Evolutionary conservation across 1,140 invertebrate genomes (phyloP), one percentile per base, ranked within the genome.

Genomic region (Nixonia krombeini): DNA sequence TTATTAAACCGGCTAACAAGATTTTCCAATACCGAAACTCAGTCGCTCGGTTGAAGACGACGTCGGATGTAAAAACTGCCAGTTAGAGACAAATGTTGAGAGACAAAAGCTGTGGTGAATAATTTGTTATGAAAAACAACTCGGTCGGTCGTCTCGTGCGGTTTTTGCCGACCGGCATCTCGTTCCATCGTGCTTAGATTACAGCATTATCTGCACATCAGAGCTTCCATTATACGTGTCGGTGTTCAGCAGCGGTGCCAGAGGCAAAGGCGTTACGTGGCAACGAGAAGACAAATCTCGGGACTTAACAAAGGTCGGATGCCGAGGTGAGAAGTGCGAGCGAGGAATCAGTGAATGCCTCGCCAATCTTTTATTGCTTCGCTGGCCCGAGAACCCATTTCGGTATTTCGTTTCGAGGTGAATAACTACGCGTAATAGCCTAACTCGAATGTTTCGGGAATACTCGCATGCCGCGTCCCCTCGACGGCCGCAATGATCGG

Each of bases 351-450:
- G 47, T 61, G 66, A 63, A 69, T 58, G 66, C 66, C 66, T 69
- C 58, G 44, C 41, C 66, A 63, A 58, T 55, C 66, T 69, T 69
- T 69, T 69, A 69, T 69, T 69, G 59, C 66, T 69, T 63, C 59
- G 55, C 42, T 69, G 53, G 58, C 65, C 53, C 65, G 53, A 63
- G 58, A 69, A 69, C 63, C 42, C 50, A 55, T 50, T 38, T 55
- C 55, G 59, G 58, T 59, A 69, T 69, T 63, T 63, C 66, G 66
- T 63, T 69, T 63, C 55, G 49, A 37, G 59, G 53, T 69, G 66
- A 69, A 63, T 69, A 59, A 69, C 58, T 63, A 53, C 66, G 26
- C 51, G 49, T 38, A 69, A 68, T 68, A 62, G 58, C 65, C 62
- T 58, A 62, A 62, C 51, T 52, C 50, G 56, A 61, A 67, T 58